Percentiles rank a stretch among this genome's conserved stretches.
phyloP scores from a whole-genome alignment of 1,140 invertebrate species.

The Pararge aegeria region DNA sequence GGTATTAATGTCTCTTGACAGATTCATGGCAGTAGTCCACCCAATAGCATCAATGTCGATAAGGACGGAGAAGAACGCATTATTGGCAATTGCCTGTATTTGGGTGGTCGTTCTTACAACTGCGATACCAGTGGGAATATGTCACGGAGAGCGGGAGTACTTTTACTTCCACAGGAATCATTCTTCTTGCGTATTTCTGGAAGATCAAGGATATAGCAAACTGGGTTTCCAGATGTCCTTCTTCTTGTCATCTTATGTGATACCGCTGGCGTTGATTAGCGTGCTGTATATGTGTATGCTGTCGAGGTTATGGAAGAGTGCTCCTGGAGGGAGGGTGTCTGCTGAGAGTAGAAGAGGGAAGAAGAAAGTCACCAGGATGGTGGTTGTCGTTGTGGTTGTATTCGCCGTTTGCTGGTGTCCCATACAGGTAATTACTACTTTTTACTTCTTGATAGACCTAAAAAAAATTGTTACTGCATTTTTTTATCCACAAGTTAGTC shows the following conservation, averaged over 20 bases:
- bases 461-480: background rate
- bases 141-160: slow-evolving; percentile 88
- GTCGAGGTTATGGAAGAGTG: slow-evolving; percentile 91
- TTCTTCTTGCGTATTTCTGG: slow-evolving; percentile 84
- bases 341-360: slow-evolving; percentile 88
- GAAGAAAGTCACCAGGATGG: slow-evolving; percentile 95
- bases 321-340: slow-evolving; percentile 86
- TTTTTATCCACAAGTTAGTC: no score
- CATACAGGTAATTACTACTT: slow-evolving; percentile 86
- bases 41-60: slow-evolving; percentile 94
- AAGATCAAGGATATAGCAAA: slow-evolving; percentile 84
- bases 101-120: slow-evolving; percentile 91
- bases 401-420: slow-evolving; percentile 98
- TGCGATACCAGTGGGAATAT: slow-evolving; percentile 88
- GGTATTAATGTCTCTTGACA: slow-evolving; percentile 96
- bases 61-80: slow-evolving; percentile 92
- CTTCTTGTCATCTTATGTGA: slow-evolving; percentile 91
- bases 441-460: background rate
- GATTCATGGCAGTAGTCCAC: slow-evolving; percentile 96
- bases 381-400: slow-evolving; percentile 95
- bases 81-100: slow-evolving; percentile 86
- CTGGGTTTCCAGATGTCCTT: slow-evolving; percentile 89
- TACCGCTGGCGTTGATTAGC: slow-evolving; percentile 92
- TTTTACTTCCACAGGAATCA: slow-evolving; percentile 81
- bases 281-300: slow-evolving; percentile 96